These are phyloP conservation scores for Darevskia mixta DNA, from an alignment of 2,797 vertebrate genomes.

Conservation along the genomic window DNA sequence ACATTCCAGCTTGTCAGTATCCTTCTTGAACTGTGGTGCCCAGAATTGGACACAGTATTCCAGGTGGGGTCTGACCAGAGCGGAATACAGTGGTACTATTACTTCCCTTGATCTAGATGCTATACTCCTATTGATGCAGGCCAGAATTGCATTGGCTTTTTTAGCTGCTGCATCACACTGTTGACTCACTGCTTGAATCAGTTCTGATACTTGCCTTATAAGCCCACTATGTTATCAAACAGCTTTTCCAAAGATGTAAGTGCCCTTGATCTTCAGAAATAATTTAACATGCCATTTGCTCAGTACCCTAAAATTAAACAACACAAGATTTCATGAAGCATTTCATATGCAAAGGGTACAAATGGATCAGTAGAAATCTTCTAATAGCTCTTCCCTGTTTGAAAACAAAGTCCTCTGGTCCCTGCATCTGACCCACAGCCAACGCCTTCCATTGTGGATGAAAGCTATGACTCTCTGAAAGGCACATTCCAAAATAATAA, in stretches of 20 bases:
- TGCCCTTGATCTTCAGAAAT: conserved; percentile 41
- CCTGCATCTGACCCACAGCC: conserved; percentile 22
- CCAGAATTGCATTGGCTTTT: no score
- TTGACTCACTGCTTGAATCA: no score
- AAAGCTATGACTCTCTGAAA: conserved; percentile 40
- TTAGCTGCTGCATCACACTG: no score
- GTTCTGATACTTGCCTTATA: conserved; percentile 24
- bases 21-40: no score
- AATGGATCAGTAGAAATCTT: conserved; percentile 10
- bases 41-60: no score
- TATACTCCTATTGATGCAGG: no score
- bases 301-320: conserved; percentile 32
- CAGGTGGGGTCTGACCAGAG: no score
- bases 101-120: no score
- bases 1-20: no score
- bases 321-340: conserved; percentile 18
- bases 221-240: conserved; percentile 37
- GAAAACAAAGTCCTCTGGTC: neutral
- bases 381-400: conserved; percentile 16
- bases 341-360: conserved; percentile 8
- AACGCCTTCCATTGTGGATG: conserved; percentile 21
- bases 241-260: conserved; percentile 45
- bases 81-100: no score
- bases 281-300: conserved; percentile 46
- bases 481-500: conserved; percentile 56